Evolutionary conservation across 2,113 vertebrate species (phyloP).

Genomic region (Charadrius vociferus): DNA sequence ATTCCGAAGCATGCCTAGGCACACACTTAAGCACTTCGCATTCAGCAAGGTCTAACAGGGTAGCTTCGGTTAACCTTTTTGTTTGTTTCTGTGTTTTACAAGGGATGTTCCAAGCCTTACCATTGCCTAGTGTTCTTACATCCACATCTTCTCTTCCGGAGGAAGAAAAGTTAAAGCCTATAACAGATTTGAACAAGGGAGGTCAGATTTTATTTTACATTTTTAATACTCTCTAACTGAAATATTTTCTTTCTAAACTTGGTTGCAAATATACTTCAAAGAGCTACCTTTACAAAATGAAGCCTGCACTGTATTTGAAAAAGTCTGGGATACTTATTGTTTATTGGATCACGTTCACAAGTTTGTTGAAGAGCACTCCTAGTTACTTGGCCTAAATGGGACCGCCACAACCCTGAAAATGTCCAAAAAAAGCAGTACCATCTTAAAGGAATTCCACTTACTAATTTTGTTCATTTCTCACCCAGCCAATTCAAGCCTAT

Average conservation of each 20-base stretch:
- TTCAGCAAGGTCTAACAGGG: neutral
- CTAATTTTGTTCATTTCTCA: neutral
- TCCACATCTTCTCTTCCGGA: constrained; percentile 98
- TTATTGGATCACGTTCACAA: neutral
- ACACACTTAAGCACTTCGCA: neutral
- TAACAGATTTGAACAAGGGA: constrained; percentile 34
- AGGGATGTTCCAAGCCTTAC: constrained; percentile 73
- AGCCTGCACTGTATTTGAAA: neutral
- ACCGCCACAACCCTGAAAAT: neutral
- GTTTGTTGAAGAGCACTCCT: neutral
- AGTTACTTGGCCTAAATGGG: neutral
- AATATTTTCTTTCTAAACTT: neutral
- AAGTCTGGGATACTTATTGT: neutral
- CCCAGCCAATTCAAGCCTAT: neutral
- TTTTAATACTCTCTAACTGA: neutral
- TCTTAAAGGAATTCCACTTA: neutral
- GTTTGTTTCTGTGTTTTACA: neutral
- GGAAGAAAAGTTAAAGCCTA: constrained; percentile 97
- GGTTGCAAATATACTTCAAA: neutral
- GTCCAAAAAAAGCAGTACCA: neutral
- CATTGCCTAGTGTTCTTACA: constrained; percentile 94
- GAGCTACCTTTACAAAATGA: neutral
- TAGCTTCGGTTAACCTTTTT: neutral
- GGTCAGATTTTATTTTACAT: neutral
- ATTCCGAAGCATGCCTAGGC: neutral